A percentile compares a stretch with the other conserved stretches of the same genome.
Conservation (phyloP, 2,888 invertebrate species). For the Epirrhoe tristata region DNA sequence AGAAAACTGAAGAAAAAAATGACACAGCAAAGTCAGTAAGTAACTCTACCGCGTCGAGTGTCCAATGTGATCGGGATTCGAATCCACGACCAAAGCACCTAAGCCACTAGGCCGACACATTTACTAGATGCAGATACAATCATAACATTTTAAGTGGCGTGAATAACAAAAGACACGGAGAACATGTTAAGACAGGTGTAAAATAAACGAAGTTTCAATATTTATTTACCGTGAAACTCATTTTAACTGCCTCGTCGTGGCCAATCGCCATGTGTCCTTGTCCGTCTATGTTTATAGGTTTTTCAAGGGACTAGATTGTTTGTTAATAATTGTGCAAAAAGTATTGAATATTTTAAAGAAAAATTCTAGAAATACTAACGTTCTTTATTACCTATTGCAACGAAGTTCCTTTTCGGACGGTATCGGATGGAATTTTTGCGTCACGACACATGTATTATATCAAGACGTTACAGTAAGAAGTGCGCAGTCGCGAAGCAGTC, state of each 20-base stretch:
- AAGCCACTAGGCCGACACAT: neutral
- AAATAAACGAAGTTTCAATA: slow-evolving; percentile 31
- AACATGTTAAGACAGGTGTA: slow-evolving; percentile 28
- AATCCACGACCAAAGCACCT: neutral
- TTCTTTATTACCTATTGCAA: no score
- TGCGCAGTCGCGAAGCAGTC: no score
- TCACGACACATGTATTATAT: no score
- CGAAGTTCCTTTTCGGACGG: no score
- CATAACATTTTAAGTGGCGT: slow-evolving; percentile 27
- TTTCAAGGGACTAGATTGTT: slow-evolving; percentile 51
- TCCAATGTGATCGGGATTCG: neutral
- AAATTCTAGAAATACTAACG: slow-evolving; percentile 23
- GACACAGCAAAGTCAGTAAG: no score
- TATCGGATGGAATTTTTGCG: no score
- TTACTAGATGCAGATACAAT: slow-evolving; percentile 8
- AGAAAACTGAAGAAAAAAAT: no score
- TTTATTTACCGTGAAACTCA: slow-evolving; percentile 40
- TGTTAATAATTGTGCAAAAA: slow-evolving; percentile 55
- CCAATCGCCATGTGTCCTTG: slow-evolving; percentile 52
- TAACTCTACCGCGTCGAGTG: no score
- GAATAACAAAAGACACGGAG: slow-evolving; percentile 23
- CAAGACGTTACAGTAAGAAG: no score
- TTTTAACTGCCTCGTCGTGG: slow-evolving; percentile 41
- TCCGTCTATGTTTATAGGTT: slow-evolving; percentile 44
- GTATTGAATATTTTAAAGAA: slow-evolving; percentile 45